Evolutionary conservation across 2,888 invertebrate genomes (phyloP).

Genomic region (Norana najaformis): DNA sequence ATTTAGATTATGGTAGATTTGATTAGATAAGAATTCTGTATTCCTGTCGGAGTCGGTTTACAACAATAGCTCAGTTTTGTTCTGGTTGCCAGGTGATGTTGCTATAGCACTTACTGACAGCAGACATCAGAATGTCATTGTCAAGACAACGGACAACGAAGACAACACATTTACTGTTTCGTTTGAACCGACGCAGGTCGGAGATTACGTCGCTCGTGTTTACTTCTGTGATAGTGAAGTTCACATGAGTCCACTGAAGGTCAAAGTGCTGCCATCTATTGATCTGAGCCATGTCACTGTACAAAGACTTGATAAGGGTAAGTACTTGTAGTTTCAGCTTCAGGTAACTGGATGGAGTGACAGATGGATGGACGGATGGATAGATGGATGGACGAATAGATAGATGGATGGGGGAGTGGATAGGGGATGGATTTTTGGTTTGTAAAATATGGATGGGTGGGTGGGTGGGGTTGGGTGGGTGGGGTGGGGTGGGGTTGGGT

Average conservation of each 20-base stretch:
- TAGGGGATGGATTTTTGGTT: too few relatives aligned
- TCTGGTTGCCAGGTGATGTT: conserved; percentile 33
- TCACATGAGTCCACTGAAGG: conserved; percentile 30
- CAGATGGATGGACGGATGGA: too few relatives aligned
- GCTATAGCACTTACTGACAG: conserved; percentile 34
- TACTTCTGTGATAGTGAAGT: conserved; percentile 30
- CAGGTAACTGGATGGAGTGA: not conserved
- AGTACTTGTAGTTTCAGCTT: conserved; percentile 10
- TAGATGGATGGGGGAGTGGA: too few relatives aligned
- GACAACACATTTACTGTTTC: conserved; percentile 32
- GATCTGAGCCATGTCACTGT: conserved; percentile 20
- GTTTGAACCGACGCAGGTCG: conserved; percentile 25
- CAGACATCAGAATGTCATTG: conserved; percentile 27
- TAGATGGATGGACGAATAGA: not conserved
- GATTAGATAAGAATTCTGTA: not conserved
- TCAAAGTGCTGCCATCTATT: conserved; percentile 21
- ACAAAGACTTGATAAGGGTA: not conserved
- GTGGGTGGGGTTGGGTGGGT: too few relatives aligned
- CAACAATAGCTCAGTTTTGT: not conserved
- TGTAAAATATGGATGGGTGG: not conserved
- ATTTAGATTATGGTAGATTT: too few relatives aligned
- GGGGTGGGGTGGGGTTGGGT: not conserved
- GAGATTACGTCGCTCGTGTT: conserved; percentile 29
- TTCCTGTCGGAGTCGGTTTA: not conserved
- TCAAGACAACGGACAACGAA: conserved; percentile 33